Base-by-base conservation (phyloP, 2,888 invertebrate species). In the Caenorhabditis japonica region DNA sequence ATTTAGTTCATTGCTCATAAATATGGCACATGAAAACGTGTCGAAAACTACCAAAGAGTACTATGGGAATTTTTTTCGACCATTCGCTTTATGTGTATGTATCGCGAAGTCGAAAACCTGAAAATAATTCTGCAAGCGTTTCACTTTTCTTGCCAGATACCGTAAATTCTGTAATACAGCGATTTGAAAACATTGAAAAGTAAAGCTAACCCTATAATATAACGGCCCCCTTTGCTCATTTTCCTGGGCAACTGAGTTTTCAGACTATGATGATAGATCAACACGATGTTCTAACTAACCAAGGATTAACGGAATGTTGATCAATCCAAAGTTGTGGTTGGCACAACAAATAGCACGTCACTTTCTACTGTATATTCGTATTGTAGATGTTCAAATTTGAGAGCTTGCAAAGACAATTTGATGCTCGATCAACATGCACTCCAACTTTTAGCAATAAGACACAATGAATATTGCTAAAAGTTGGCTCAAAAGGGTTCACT, bases 261-360 rank as follows among this genome's bases (percentile, higher is more conserved):
- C 80, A 82, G 41, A 76, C 81, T 17, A 80, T 81, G 81, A 80
- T 83, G 81, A 51, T 79, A 80, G 15, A 81, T 83, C 15, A 80
- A 76, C 21, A 75, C 79, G 5, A 83, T 83, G 33, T 80, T 78
- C 21, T 82, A 83, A 41, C 68, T 83, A 60, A 81, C 81, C 5
- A 82, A 82, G 34, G 83, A 83, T 83, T 19, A 83, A 77, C 15
- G 83, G 83, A 47, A 71, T 74, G 66, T 83, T 82, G 83, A 64
- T 69, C 17, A 82, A 83, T 52, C 81, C 79, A 2, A 72, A 79
- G 15, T 55, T 83, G 46, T 27, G 34, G 64, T 62, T 33, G n/a
- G 44, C 5, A 33, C 4, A 12, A 13, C 30, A 34, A n/a, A n/a
- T n/a, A 25, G 15, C 27, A 19, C 39, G 13, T 39, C 4, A 15